A percentile compares a stretch with the other conserved stretches of the same genome.
Evolutionary conservation across 64 coral and sea anemone genomes (phyloP).

Genomic region (Pachyseris speciosa): DNA sequence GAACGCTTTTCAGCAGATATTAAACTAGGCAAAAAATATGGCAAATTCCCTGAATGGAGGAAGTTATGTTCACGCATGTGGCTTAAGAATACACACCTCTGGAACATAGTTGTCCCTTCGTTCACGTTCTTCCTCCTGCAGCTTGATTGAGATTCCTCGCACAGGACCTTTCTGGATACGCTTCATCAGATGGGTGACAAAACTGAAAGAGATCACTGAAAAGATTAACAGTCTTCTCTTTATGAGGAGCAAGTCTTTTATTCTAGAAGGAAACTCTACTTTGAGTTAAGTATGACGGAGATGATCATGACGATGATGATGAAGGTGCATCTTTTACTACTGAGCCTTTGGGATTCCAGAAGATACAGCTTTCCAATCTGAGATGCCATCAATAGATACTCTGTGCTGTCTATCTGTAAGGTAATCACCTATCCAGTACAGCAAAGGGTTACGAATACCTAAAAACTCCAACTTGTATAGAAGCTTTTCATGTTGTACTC

Average conservation of each 20-base stretch:
- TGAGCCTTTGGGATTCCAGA: neutral
- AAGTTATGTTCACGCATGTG: no score
- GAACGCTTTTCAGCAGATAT: no score
- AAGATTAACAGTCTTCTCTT: neutral
- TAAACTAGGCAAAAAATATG: neutral
- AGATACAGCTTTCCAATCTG: neutral
- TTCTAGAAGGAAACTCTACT: neutral
- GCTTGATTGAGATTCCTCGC: conserved; percentile 98
- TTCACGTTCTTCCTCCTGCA: conserved; percentile 98
- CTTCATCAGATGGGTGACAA: conserved; percentile 99
- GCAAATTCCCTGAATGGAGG: no score
- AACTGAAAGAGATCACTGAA: conserved; percentile 35
- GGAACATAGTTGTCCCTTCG: conserved; percentile 99
- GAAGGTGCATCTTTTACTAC: no score
- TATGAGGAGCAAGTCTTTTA: neutral
- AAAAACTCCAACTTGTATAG: neutral
- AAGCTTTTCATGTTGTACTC: neutral
- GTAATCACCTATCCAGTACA: neutral
- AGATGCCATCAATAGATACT: neutral
- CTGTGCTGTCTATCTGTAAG: neutral
- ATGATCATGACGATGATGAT: neutral
- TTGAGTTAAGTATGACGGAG: neutral
- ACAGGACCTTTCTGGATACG: conserved; percentile 98
- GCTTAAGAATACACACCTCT: conserved; percentile 50
- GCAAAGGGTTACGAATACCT: neutral